Conservation (phyloP, 1,140 invertebrate genomes). For the Trachymyrmex septentrionalis region DNA sequence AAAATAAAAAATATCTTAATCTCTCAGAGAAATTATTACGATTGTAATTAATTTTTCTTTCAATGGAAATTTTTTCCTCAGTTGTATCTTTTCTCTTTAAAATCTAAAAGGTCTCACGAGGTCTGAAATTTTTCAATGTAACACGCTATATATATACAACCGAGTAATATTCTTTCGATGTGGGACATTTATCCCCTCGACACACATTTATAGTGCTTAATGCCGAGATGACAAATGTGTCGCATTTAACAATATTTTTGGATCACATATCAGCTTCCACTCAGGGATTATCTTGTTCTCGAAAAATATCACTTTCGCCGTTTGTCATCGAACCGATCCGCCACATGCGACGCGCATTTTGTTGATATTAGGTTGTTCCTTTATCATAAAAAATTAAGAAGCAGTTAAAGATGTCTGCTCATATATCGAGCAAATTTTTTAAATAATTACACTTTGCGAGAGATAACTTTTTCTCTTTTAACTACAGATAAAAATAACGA, state of each 20-base stretch:
- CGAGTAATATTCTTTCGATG: neutral
- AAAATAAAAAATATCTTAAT: neutral
- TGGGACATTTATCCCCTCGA: conserved; percentile 17
- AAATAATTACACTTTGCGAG: conserved; percentile 32
- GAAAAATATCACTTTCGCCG: conserved; percentile 71
- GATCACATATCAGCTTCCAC: conserved; percentile 78
- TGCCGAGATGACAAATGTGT: conserved; percentile 76
- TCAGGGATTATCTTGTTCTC: conserved; percentile 76
- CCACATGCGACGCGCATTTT: neutral
- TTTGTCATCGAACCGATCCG: conserved; percentile 64
- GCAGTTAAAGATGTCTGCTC: conserved; percentile 23
- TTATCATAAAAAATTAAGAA: conserved; percentile 43
- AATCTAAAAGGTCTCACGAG: neutral
- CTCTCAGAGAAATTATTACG: neutral
- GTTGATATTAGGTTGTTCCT: conserved; percentile 65
- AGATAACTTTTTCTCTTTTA: neutral
- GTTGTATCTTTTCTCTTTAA: neutral
- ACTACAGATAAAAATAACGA: neutral
- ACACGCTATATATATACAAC: conserved; percentile 15
- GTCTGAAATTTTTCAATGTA: neutral
- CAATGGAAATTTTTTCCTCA: neutral
- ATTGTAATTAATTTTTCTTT: neutral
- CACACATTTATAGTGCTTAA: conserved; percentile 69
- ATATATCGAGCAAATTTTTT: conserved; percentile 15
- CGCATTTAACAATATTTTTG: conserved; percentile 78